phyloP scores from a whole-genome alignment of 2,797 vertebrate species.

The Sebastes baramenuke region DNA sequence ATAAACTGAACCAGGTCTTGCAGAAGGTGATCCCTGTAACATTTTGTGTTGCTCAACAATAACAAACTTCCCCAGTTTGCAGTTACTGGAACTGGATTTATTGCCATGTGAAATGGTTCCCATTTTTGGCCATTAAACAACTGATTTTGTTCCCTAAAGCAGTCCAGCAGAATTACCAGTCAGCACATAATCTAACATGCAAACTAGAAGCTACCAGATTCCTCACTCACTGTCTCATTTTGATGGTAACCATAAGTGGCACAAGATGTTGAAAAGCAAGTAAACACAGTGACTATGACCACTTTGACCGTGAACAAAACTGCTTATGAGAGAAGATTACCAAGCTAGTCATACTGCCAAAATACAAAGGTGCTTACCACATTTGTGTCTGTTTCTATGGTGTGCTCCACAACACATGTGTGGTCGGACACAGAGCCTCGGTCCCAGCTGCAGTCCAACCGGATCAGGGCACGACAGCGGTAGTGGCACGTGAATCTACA shows the following conservation, averaged over 20 bases:
- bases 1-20: not conserved
- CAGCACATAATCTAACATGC: not conserved
- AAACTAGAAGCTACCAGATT: not conserved
- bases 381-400: conserved; percentile 93
- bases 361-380: conserved; percentile 86
- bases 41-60: not conserved
- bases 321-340: not conserved
- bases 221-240: not conserved
- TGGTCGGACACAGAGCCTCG: conserved; percentile 63
- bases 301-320: not conserved
- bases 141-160: not conserved
- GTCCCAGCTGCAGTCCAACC: conserved; percentile 90
- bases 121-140: not conserved
- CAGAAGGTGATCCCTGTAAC: not conserved
- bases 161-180: not conserved
- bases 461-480: conserved; percentile 91
- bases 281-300: not conserved
- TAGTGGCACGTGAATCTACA: conserved; percentile 97
- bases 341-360: not conserved
- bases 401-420: conserved; percentile 79
- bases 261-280: not conserved
- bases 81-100: not conserved
- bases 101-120: not conserved
- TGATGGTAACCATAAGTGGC: not conserved
- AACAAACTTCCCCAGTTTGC: conserved; percentile 9